Conservation (phyloP, 1,140 invertebrate species). For the Drosophila dunni region DNA sequence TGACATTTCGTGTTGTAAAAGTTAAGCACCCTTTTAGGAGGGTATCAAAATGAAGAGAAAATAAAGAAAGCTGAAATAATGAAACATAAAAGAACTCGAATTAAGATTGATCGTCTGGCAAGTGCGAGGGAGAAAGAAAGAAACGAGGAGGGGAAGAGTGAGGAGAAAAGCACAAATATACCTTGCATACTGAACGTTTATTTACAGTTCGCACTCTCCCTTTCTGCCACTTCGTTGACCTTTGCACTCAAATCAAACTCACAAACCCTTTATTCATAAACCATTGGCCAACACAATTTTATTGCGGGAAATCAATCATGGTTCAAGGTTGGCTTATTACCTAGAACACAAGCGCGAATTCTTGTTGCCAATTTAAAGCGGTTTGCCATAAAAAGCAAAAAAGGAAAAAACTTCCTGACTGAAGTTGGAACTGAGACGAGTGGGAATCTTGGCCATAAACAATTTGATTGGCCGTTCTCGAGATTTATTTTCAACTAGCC, state of each 20-base stretch:
- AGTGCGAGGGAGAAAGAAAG: conserved; percentile 36
- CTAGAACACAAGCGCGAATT: conserved; percentile 54
- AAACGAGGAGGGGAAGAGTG: neutral
- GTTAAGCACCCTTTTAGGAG: neutral
- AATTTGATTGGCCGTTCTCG: conserved; percentile 38
- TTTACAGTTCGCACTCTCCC: neutral
- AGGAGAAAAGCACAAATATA: neutral
- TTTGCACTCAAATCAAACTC: conserved; percentile 12
- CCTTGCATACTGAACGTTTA: conserved; percentile 1
- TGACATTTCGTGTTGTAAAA: neutral
- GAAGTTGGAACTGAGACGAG: neutral
- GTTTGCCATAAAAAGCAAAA: conserved; percentile 14
- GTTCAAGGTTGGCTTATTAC: conserved; percentile 24
- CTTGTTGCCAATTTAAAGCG: conserved; percentile 39
- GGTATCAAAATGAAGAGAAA: conserved; percentile 9
- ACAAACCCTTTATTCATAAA: conserved; percentile 34
- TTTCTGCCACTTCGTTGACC: conserved; percentile 31
- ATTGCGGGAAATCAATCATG: conserved; percentile 69
- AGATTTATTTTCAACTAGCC: conserved; percentile 71
- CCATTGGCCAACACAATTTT: conserved; percentile 28
- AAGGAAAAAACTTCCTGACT: neutral
- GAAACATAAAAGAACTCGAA: conserved; percentile 46
- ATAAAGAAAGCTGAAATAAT: conserved; percentile 52
- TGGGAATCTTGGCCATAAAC: conserved; percentile 39
- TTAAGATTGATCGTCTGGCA: conserved; percentile 79